A percentile compares a stretch with the other conserved stretches of the same genome.
These are phyloP conservation scores for Cryptocheilus praepositus DNA, from an alignment of 2,888 invertebrate genomes.

Conservation along the genomic window DNA sequence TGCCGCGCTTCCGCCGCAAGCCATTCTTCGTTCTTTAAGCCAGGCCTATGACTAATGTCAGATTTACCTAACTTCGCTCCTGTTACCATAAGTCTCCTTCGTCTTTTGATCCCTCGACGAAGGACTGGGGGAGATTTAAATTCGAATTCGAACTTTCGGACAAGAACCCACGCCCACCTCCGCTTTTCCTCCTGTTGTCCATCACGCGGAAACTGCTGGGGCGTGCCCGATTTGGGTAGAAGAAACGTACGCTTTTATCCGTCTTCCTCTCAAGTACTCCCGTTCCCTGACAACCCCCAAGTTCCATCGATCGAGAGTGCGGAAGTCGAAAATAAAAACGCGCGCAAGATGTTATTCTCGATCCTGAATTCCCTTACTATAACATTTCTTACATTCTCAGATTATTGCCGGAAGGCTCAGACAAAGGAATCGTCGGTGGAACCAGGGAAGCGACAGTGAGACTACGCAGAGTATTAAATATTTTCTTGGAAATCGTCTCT, in stretches of 20 bases:
- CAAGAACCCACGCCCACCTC: slow-evolving; percentile 13
- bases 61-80: slow-evolving; percentile 28
- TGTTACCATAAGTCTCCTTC: slow-evolving; percentile 15
- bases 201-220: slow-evolving; percentile 28
- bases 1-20: neutral
- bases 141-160: slow-evolving; percentile 31
- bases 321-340: slow-evolving; percentile 6
- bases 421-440: too few species aligned
- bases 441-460: too few species aligned
- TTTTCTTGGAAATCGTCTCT: too few species aligned
- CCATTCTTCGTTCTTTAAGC: slow-evolving; percentile 7
- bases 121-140: slow-evolving; percentile 22
- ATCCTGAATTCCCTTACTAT: too few species aligned
- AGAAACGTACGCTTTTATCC: slow-evolving; percentile 5
- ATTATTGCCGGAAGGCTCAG: too few species aligned
- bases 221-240: slow-evolving; percentile 22
- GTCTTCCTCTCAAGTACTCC: neutral
- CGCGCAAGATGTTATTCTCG: neutral
- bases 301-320: neutral
- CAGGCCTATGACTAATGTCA: slow-evolving; percentile 26
- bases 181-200: slow-evolving; percentile 16
- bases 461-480: too few species aligned
- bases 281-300: neutral
- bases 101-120: slow-evolving; percentile 23
- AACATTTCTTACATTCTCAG: too few species aligned